phyloP scores from a whole-genome alignment of 2,797 vertebrate genomes.

The Moxostoma hubbsi region DNA sequence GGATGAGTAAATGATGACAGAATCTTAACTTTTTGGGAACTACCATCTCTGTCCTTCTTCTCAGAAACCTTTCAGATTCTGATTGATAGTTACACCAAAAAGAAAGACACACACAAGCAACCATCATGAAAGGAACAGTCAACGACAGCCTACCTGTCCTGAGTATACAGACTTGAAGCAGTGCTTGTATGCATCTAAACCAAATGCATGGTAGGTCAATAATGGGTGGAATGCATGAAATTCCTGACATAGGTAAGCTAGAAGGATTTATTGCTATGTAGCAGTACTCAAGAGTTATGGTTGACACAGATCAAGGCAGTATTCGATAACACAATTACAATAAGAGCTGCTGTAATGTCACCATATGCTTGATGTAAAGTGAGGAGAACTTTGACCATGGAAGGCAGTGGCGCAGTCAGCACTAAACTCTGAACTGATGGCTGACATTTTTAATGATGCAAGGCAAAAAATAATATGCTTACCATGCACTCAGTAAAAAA shows the following conservation, averaged over 20 bases:
- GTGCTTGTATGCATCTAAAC: background rate
- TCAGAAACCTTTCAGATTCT: too few species aligned
- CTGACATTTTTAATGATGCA: slow-evolving; percentile 28
- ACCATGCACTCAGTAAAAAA: background rate
- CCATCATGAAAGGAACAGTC: too few species aligned
- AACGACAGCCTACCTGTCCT: too few species aligned
- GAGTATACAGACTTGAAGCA: background rate
- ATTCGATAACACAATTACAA: slow-evolving; percentile 82
- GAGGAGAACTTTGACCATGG: slow-evolving; percentile 22
- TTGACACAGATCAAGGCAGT: slow-evolving; percentile 76
- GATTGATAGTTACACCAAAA: too few species aligned
- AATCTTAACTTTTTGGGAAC: too few species aligned
- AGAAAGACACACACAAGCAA: too few species aligned
- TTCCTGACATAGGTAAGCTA: slow-evolving; percentile 67
- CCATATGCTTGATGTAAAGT: slow-evolving; percentile 46
- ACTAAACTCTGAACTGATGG: slow-evolving; percentile 19
- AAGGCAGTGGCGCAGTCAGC: background rate
- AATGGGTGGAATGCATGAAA: slow-evolving; percentile 52
- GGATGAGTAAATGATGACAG: too few species aligned
- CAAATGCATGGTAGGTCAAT: background rate
- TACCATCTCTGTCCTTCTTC: too few species aligned
- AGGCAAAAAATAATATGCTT: background rate
- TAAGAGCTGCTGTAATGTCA: slow-evolving; percentile 79
- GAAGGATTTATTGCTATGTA: slow-evolving; percentile 73
- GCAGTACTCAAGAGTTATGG: slow-evolving; percentile 72